Base-by-base conservation (phyloP, 2,113 vertebrate species). In the Maccullochella peelii region DNA sequence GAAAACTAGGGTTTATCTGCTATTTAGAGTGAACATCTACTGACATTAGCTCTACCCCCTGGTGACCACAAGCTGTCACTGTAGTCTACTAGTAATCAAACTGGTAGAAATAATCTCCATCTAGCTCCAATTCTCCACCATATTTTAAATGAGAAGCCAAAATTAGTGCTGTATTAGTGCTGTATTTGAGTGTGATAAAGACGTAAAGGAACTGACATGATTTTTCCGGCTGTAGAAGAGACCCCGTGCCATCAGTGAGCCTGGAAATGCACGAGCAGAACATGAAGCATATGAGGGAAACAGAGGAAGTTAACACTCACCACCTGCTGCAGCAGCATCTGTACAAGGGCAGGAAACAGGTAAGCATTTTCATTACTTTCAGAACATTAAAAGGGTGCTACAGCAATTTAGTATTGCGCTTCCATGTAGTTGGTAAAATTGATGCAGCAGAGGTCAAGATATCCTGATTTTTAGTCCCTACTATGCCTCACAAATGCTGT, bases 241-340 rank as follows among this genome's bases (percentile, higher is more conserved):
- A 97, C 86, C 96, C 93, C 1, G 86, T 97, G 61, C 97, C 97
- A 0, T 96, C 97, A 0, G 96, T 99, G 73, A 97, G 97, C 84
- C 92, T 99, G 85, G 97, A 98, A 71, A 97, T 99, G 95, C 96
- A 99, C 44, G 96, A 97, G 8, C 91, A 97, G 86, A 95, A 95
- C 76, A 95, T 96, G 91, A 96, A 94, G 36, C 97, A 94, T 20
- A 79, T 96, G 67, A 95, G 95, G 6, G 96, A 96, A 57, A 73
- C 92, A 0, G 97, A 98, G 90, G 97, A 96, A 58, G 83, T 96
- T 1, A 93, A 97, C 1, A 95, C 95, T 3, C 98, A 99, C 88
- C 97, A 97, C 86, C 96, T 98, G 1, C 93, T 99, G 47, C 97
- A 99, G 49, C 97, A 98, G 89, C 97, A 98, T 81, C 94, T 99